phyloP scores from a whole-genome alignment of 2,113 vertebrate genomes.

The Phoenicopterus ruber region DNA sequence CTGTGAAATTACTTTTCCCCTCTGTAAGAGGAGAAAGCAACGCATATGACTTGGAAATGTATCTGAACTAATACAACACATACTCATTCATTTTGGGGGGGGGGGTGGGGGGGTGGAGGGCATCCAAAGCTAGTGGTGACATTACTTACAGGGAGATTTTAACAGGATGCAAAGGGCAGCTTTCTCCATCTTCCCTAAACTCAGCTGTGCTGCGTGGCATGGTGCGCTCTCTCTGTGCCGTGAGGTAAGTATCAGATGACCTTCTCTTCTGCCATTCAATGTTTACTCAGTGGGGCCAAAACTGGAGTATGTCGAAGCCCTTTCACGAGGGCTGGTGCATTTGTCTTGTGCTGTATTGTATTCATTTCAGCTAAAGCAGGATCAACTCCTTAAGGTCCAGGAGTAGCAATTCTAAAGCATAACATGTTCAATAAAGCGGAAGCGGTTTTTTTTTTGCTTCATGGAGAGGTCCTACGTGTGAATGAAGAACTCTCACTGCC shows the following conservation, averaged over 20 bases:
- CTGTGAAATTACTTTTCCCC: not conserved
- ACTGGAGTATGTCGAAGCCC: not conserved
- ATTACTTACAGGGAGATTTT: not conserved
- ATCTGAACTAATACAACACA: not conserved
- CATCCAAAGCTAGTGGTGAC: not conserved
- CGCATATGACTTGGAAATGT: not conserved
- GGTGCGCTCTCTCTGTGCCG: not conserved
- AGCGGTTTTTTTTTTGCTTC: not conserved
- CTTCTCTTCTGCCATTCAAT: not conserved
- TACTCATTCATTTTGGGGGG: not conserved
- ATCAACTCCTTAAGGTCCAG: not conserved
- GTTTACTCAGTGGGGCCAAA: not conserved
- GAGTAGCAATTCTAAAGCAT: not conserved
- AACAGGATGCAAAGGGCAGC: too few relatives aligned
- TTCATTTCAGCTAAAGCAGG: not conserved
- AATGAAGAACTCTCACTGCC: not conserved
- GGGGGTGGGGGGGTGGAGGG: fast-evolving
- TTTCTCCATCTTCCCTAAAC: not conserved
- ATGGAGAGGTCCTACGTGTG: not conserved
- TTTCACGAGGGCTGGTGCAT: not conserved
- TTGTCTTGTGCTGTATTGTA: not conserved
- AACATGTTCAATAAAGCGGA: not conserved
- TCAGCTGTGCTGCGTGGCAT: not conserved
- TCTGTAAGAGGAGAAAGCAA: not conserved
- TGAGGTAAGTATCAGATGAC: not conserved